Evolutionary conservation across 2,797 vertebrate genomes (phyloP).

Genomic region (Pantherophis alleghaniensis): DNA sequence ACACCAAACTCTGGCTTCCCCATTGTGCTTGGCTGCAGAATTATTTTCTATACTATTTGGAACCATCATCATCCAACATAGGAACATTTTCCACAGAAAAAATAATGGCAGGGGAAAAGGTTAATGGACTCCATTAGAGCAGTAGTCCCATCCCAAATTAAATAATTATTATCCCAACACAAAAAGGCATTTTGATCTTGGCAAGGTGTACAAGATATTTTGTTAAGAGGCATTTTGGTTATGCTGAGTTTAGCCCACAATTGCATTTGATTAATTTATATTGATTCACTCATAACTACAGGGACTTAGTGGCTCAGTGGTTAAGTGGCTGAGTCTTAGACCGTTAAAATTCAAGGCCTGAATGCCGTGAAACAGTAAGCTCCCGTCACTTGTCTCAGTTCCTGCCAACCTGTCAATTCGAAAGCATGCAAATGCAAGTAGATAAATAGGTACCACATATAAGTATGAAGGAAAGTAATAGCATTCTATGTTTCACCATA

Average conservation of each 20-base stretch:
- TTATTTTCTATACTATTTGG: not conserved
- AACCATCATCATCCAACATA: not conserved
- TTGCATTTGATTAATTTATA: not conserved
- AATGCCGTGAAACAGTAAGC: not conserved
- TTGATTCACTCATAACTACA: not conserved
- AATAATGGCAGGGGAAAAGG: not conserved
- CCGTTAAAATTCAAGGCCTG: not conserved
- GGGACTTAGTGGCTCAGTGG: not conserved
- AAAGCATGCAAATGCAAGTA: not conserved
- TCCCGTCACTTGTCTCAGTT: not conserved
- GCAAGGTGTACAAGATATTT: not conserved
- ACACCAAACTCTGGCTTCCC: not conserved
- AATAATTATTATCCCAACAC: no score
- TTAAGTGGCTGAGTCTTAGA: not conserved
- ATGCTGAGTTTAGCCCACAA: not conserved
- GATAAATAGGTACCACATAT: not conserved
- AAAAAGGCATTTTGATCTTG: not conserved
- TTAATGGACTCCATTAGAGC: not conserved
- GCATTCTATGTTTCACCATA: not conserved
- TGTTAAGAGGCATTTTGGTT: not conserved
- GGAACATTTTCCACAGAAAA: not conserved
- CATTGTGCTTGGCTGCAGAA: not conserved
- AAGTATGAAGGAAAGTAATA: not conserved
- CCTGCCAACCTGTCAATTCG: not conserved
- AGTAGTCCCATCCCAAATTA: not conserved